Percentiles rank a stretch among this genome's conserved stretches.
Conservation (phyloP, 2,888 invertebrate genomes). For the Teleiodes luculella region DNA sequence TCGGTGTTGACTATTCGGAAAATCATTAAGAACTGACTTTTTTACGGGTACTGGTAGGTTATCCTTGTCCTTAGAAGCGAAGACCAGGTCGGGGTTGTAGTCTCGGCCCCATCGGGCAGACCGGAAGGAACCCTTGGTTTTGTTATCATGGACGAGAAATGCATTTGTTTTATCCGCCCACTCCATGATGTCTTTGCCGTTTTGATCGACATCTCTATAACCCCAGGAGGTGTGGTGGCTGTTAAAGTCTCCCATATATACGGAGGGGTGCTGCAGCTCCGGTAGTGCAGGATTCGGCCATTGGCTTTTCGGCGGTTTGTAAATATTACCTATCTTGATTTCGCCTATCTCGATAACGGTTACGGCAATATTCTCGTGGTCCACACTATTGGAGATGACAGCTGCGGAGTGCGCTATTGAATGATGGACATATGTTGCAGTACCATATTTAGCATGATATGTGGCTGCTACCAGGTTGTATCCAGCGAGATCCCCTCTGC, state of each 20-base stretch:
- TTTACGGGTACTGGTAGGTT: neutral
- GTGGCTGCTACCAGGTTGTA: conserved; percentile 1
- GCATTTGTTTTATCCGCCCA: neutral
- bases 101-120: neutral
- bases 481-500: conserved; percentile 2
- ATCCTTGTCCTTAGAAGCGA: too few relatives aligned
- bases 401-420: neutral
- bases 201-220: neutral
- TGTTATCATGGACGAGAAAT: neutral
- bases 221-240: conserved; percentile 12
- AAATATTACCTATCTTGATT: neutral
- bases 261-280: neutral
- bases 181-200: neutral
- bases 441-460: conserved; percentile 10
- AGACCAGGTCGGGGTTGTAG: neutral
- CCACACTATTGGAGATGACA: neutral
- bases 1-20: conserved; percentile 1
- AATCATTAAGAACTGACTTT: neutral
- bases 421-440: neutral
- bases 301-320: neutral
- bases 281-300: neutral
- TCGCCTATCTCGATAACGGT: neutral
- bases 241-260: conserved; percentile 10
- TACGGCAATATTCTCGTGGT: neutral
- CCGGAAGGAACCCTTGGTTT: neutral